Evolutionary conservation across 2,888 invertebrate species (phyloP), one percentile per base, ranked within the genome.

Genomic region (Drosophila pseudotalamancana): DNA sequence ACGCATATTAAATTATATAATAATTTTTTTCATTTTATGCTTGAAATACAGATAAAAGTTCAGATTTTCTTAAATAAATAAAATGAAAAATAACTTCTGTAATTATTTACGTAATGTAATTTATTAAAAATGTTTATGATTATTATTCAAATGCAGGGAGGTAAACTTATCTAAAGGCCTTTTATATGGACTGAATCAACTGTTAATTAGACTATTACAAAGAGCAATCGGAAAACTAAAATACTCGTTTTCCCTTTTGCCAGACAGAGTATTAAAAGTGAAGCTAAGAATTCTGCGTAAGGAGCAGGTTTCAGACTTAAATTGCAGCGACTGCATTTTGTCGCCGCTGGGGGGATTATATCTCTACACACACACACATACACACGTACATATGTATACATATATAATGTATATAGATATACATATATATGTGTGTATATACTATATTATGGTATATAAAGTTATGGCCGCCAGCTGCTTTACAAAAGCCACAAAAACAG

Each of bases 221-320:
- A n/a, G n/a, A n/a, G n/a, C n/a, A n/a, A n/a, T n/a, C n/a, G n/a
- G n/a, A n/a, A 9, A 29, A 3, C 25, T 1, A 9, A 49, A 27
- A 37, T 37, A 11, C 49, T 11, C 37, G 3, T 3, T 0, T 1
- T 25, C 3, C n/a, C 1, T 14, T 1, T 1, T 11, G 2, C 14
- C 5, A 11, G n/a, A 23, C 23, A 37, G 48, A 23, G 35, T 62
- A 35, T 31, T 25, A 35, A 48, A 62, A 59, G 62, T 53, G 63
- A 50, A 62, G 50, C 49, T 43, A 54, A 32, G 40, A 72, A 59
- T 77, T 77, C 75, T 71, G 54, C 25, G 48, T 62, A 61, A 86
- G 85, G 81, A 81, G 74, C 81, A 81, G 81, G 81, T 81, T 78
- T 78, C 53, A 48, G 56, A 67, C n/a, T 72, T 60, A 42, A 53